A percentile compares a stretch with the other conserved stretches of the same genome.
These are phyloP conservation scores for Drosophila quinaria DNA, from an alignment of 2,888 invertebrate genomes.

Conservation along the genomic window DNA sequence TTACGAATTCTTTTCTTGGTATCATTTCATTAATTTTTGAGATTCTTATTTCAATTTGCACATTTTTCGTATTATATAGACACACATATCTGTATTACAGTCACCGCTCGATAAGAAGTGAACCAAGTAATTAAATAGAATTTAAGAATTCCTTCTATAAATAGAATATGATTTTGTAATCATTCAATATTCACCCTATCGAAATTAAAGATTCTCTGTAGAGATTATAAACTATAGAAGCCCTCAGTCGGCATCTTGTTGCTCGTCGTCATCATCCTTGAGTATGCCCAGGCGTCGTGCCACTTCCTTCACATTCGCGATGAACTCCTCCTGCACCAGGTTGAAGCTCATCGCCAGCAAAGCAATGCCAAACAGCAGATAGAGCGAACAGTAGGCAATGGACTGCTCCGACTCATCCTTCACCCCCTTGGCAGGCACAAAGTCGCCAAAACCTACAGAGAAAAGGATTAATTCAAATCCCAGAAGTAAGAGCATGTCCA, in stretches of 20 bases:
- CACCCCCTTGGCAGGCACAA: conserved; percentile 92
- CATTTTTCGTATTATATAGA: conserved; percentile 51
- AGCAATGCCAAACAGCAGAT: conserved; percentile 97
- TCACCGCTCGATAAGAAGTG: conserved; percentile 9
- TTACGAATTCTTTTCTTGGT: conserved; percentile 12
- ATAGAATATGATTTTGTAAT: conserved; percentile 1
- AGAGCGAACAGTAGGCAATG: conserved; percentile 95
- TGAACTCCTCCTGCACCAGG: conserved; percentile 97
- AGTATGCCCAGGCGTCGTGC: conserved; percentile 95
- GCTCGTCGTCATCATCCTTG: conserved; percentile 89
- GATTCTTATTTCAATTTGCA: conserved; percentile 48
- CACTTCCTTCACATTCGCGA: conserved; percentile 94
- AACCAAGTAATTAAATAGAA: not conserved
- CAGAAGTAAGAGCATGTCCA: not conserved
- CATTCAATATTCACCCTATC: not conserved
- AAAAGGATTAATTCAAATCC: not conserved
- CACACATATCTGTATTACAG: conserved; percentile 38
- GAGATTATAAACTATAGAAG: not conserved
- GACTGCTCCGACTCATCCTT: conserved; percentile 85
- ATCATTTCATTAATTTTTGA: conserved; percentile 22
- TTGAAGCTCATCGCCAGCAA: conserved; percentile 98
- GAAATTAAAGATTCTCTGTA: not conserved
- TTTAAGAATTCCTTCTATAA: not conserved
- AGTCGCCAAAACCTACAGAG: conserved; percentile 91
- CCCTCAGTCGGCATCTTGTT: conserved; percentile 81